These are phyloP conservation scores for Dasyprocta punctata DNA, from an alignment of 2,113 vertebrate species.

Conservation along the genomic window DNA sequence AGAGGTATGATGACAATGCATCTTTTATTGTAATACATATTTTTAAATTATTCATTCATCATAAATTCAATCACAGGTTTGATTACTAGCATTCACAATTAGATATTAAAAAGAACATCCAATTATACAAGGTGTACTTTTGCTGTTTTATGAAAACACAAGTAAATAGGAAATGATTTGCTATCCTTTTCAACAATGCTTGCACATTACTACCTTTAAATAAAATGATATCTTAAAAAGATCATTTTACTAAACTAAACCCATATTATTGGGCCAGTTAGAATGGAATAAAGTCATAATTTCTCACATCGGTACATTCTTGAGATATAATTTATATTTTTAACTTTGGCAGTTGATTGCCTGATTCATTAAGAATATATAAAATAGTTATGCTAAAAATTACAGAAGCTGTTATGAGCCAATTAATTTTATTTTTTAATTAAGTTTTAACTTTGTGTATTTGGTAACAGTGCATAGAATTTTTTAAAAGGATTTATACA, in stretches of 20 bases:
- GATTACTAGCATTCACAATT: neutral
- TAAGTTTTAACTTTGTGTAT: neutral
- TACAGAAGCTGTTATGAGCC: neutral
- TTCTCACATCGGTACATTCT: neutral
- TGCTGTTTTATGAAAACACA: neutral
- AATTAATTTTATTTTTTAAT: neutral
- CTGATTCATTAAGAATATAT: neutral
- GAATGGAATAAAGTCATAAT: neutral
- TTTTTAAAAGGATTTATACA: neutral
- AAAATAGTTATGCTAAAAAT: neutral
- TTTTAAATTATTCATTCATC: neutral
- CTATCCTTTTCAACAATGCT: neutral
- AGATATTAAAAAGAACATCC: neutral
- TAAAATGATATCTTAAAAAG: neutral
- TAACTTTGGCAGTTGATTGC: neutral
- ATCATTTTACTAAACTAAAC: neutral
- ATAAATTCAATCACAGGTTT: neutral
- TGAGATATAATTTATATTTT: slow-evolving; percentile 18
- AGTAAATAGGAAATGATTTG: neutral
- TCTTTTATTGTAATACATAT: neutral
- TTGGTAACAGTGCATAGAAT: neutral
- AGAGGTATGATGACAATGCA: neutral
- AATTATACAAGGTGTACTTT: neutral
- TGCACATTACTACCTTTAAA: neutral
- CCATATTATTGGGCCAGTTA: neutral